Conservation (phyloP, 2,113 vertebrate genomes). For the Nesoenas mayeri region DNA sequence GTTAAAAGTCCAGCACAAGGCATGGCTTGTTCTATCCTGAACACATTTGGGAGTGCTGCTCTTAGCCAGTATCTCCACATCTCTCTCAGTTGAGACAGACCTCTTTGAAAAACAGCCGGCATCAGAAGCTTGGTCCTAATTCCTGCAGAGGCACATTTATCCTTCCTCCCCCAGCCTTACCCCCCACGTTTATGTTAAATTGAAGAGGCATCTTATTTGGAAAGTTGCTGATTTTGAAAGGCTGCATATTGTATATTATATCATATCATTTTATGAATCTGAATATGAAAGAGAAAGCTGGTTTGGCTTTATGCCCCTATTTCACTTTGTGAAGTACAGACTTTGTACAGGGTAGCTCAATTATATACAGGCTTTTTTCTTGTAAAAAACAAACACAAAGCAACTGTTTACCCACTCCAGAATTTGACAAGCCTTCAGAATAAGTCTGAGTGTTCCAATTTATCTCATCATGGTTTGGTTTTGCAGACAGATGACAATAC, state of each 20-base stretch:
- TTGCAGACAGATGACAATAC: conserved; percentile 7
- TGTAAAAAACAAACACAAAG: background rate
- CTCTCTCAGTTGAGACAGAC: background rate
- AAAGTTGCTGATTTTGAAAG: conserved; percentile 8
- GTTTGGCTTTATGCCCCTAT: background rate
- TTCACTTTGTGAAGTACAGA: background rate
- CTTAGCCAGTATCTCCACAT: background rate
- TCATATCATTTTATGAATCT: background rate
- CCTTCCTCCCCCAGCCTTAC: background rate
- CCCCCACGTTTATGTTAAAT: background rate
- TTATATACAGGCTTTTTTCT: background rate
- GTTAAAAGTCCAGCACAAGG: background rate
- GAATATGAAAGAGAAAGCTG: background rate
- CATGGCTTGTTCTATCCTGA: background rate
- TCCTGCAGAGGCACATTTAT: background rate
- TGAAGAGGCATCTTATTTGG: background rate
- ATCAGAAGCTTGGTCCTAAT: background rate
- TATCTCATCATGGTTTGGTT: background rate
- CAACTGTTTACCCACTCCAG: background rate
- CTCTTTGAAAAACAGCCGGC: background rate
- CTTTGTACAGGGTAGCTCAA: background rate
- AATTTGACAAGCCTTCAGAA: background rate
- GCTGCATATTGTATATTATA: background rate
- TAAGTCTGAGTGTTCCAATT: background rate
- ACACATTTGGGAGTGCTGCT: background rate